Percentiles rank a stretch among this genome's conserved stretches.
Conservation (phyloP, 2,797 vertebrate species). For the Borostomias antarcticus region DNA sequence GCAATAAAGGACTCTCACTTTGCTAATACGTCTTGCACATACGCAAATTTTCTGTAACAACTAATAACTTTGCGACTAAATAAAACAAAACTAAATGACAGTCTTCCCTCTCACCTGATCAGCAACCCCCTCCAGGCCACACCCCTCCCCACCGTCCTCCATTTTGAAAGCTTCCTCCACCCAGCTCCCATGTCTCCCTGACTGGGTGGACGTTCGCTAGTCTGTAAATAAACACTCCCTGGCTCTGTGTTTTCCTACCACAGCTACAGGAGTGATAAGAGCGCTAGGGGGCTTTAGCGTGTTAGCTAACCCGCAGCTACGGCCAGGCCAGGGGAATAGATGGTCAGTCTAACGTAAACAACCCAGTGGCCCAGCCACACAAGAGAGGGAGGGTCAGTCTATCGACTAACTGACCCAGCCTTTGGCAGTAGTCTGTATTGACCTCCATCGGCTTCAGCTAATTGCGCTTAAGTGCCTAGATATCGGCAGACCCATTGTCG, state of each 20-base stretch:
- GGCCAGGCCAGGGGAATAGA: slow-evolving; percentile 4
- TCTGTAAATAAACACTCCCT: slow-evolving; percentile 14
- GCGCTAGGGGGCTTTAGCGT: background rate
- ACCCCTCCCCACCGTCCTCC: background rate
- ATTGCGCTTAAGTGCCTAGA: slow-evolving; percentile 70
- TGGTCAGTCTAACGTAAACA: slow-evolving; percentile 7
- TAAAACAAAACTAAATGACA: too few relatives aligned
- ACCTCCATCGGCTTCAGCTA: slow-evolving; percentile 69
- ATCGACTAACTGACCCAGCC: slow-evolving; percentile 60
- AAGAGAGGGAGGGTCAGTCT: slow-evolving; percentile 37
- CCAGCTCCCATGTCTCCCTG: background rate
- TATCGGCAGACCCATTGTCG: slow-evolving; percentile 71
- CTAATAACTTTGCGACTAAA: too few relatives aligned
- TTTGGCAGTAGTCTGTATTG: slow-evolving; percentile 56
- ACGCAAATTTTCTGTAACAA: too few relatives aligned
- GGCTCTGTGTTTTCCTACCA: background rate
- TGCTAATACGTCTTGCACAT: too few relatives aligned
- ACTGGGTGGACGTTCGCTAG: background rate
- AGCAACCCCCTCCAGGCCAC: slow-evolving; percentile 49
- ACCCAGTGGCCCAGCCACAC: background rate
- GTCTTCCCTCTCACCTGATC: too few relatives aligned
- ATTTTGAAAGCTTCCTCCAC: slow-evolving; percentile 9
- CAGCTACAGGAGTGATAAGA: slow-evolving; percentile 4
- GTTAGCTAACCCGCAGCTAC: background rate
- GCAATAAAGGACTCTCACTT: too few relatives aligned